phyloP scores from a whole-genome alignment of 2,797 vertebrate species.

The Varecia variegata region DNA sequence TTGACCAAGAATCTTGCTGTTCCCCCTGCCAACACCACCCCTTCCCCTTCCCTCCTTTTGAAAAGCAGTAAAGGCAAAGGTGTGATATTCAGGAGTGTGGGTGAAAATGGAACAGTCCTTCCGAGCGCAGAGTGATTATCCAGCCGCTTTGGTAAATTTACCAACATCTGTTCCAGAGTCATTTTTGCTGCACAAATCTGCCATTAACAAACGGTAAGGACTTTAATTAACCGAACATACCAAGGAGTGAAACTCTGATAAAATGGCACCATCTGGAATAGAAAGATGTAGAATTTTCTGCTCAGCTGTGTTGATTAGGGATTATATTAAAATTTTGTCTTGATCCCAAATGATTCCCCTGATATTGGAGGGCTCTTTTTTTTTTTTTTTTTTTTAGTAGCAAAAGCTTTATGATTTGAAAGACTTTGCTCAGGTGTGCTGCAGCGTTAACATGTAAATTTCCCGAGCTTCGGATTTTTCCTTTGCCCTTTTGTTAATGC shows the following conservation, averaged over 20 bases:
- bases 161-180: constrained; percentile 76
- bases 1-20: background rate
- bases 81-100: background rate
- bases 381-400: background rate
- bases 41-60: background rate
- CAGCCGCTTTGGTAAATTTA: constrained; percentile 73
- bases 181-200: constrained; percentile 70
- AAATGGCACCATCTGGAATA: constrained; percentile 70
- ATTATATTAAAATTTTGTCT: background rate
- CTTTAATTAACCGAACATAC: constrained; percentile 79
- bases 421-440: constrained; percentile 37
- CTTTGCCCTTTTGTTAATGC: constrained; percentile 49
- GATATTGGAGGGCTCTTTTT: background rate
- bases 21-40: background rate
- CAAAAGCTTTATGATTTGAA: constrained; percentile 32
- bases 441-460: constrained; percentile 44
- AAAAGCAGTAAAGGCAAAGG: background rate
- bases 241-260: constrained; percentile 60
- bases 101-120: background rate
- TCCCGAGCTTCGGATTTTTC: background rate
- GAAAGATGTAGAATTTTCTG: constrained; percentile 52
- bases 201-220: constrained; percentile 67
- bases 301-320: constrained; percentile 11
- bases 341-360: background rate
- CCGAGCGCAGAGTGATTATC: constrained; percentile 37